These are phyloP conservation scores for Himantopus leucocephalus DNA, from an alignment of 2,113 vertebrate genomes.

Conservation along the genomic window DNA sequence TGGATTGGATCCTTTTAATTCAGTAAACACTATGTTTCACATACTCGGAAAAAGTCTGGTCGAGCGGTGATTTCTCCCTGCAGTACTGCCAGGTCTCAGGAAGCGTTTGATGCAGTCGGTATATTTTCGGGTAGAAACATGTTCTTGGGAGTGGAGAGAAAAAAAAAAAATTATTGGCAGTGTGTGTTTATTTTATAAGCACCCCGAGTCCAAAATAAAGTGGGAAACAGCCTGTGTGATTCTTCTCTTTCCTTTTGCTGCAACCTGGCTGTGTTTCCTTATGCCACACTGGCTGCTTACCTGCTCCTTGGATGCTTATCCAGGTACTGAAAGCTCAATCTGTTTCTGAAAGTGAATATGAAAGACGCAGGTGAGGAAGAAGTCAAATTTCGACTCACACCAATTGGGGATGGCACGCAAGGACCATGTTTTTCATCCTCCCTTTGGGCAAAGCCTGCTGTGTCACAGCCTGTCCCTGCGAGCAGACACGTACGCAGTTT, in stretches of 20 bases:
- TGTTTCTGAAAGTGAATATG: not conserved
- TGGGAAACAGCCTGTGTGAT: not conserved
- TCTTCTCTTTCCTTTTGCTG: not conserved
- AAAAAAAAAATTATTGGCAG: not conserved
- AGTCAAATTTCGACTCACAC: not conserved
- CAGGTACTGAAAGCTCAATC: accelerated
- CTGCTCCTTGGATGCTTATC: not conserved
- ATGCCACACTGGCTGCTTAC: not conserved
- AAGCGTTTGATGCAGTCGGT: not conserved
- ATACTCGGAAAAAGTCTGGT: not conserved
- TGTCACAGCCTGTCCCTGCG: not conserved
- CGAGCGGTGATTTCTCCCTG: not conserved
- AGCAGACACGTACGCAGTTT: not conserved
- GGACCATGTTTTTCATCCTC: not conserved
- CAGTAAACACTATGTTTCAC: not conserved
- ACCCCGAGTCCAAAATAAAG: not conserved
- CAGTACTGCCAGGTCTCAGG: not conserved
- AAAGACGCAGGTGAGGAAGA: not conserved
- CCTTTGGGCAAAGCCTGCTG: not conserved
- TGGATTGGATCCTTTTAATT: not conserved
- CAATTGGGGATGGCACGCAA: not conserved
- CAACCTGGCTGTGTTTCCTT: not conserved
- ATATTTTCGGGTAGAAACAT: not conserved
- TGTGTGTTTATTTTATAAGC: not conserved
- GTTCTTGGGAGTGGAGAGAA: not conserved